These are phyloP conservation scores for Crotalus viridis DNA, from an alignment of 2,113 vertebrate species.

Conservation along the genomic window DNA sequence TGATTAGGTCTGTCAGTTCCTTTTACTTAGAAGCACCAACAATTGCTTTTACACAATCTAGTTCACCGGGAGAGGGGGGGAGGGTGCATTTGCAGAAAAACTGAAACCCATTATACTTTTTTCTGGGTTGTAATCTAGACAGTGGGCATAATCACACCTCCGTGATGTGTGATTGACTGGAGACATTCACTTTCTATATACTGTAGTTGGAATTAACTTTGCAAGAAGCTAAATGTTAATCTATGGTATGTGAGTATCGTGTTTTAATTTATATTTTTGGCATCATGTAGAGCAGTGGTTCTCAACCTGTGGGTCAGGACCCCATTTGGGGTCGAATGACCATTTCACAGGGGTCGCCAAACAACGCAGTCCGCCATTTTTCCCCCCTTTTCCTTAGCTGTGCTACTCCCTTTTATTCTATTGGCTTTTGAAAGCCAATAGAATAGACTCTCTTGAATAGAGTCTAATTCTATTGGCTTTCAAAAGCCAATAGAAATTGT, in stretches of 20 bases:
- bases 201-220: not conserved
- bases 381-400: too few species aligned
- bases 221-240: not conserved
- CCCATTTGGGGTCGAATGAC: too few species aligned
- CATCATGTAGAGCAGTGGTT: too few species aligned
- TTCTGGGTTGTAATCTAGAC: not conserved
- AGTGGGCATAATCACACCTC: not conserved
- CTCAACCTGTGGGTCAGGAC: too few species aligned
- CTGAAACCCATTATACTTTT: not conserved
- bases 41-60: conserved; percentile 56
- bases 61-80: not conserved
- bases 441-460: too few species aligned
- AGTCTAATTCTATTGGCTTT: too few species aligned
- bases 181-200: not conserved
- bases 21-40: conserved; percentile 67
- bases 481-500: too few species aligned
- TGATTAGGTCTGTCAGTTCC: conserved; percentile 65
- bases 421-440: too few species aligned
- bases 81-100: not conserved
- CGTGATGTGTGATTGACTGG: too few species aligned
- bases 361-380: too few species aligned
- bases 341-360: too few species aligned
- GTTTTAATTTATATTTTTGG: not conserved
- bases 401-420: too few species aligned
- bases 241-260: not conserved